These are phyloP conservation scores for Amphilophus citrinellus DNA, from an alignment of 2,113 vertebrate genomes.

Conservation along the genomic window DNA sequence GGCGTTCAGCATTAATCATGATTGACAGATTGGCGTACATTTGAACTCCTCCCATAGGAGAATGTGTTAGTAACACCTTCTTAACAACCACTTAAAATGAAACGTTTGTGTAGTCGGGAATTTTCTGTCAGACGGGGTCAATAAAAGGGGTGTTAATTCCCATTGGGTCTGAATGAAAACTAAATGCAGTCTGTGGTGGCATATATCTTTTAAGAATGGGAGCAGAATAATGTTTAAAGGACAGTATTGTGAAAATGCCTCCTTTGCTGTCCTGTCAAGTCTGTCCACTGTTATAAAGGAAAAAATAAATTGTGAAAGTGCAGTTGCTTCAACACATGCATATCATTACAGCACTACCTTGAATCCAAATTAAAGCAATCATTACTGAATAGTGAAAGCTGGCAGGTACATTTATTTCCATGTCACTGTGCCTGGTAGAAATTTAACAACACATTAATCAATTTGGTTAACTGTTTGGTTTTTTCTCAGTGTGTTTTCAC, in stretches of 20 bases:
- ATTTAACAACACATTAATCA: constrained; percentile 67
- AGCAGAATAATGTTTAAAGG: constrained; percentile 50
- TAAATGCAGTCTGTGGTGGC: constrained; percentile 62
- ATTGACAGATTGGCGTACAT: constrained; percentile 70
- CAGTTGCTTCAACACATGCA: constrained; percentile 41
- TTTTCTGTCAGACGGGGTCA: constrained; percentile 66
- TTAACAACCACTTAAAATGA: constrained; percentile 69
- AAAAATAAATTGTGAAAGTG: constrained; percentile 53
- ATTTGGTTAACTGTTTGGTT: constrained; percentile 50
- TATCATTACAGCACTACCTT: constrained; percentile 43
- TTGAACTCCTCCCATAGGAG: constrained; percentile 73
- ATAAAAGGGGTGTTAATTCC: constrained; percentile 63
- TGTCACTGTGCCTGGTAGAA: constrained; percentile 43
- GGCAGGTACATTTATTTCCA: constrained; percentile 61
- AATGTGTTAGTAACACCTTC: constrained; percentile 61
- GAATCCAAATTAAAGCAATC: constrained; percentile 64
- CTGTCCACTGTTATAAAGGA: constrained; percentile 46
- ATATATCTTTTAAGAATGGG: constrained; percentile 16
- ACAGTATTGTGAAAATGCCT: constrained; percentile 35
- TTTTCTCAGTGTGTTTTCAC: constrained; percentile 26
- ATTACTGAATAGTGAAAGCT: constrained; percentile 57
- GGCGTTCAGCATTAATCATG: constrained; percentile 61
- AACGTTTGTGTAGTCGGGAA: constrained; percentile 47
- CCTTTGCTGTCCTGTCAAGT: constrained; percentile 55
- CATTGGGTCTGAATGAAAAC: constrained; percentile 56